phyloP scores from a whole-genome alignment of 2,888 invertebrate genomes.

The Chloroclysta siterata region DNA sequence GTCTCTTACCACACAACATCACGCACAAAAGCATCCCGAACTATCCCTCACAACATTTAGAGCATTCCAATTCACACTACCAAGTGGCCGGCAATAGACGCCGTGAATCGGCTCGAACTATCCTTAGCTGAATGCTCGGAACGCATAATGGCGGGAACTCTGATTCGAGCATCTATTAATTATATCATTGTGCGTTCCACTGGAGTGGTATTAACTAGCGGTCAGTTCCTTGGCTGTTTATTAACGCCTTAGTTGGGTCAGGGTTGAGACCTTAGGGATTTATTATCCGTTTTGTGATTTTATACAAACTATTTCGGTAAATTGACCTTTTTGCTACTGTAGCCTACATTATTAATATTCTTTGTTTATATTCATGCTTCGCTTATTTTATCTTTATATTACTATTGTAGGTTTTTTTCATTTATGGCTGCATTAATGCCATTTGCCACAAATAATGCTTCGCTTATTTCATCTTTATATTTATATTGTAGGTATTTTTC shows the following conservation, averaged over 20 bases:
- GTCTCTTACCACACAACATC: background rate
- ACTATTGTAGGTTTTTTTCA: too few relatives aligned
- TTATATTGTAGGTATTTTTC: too few relatives aligned
- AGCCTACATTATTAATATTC: too few relatives aligned
- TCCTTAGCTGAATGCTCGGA: slow-evolving; percentile 15
- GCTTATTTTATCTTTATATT: too few relatives aligned
- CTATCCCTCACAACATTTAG: slow-evolving; percentile 50
- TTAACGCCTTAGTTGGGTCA: slow-evolving; percentile 67
- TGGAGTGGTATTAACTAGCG: slow-evolving; percentile 76
- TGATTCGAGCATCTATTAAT: slow-evolving; percentile 82
- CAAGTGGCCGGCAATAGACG: slow-evolving; percentile 73
- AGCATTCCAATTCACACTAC: slow-evolving; percentile 66
- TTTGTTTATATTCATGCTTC: too few relatives aligned
- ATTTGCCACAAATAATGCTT: too few relatives aligned
- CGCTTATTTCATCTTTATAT: too few relatives aligned
- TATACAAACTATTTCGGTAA: background rate
- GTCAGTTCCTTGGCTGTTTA: slow-evolving; percentile 83
- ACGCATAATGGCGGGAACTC: slow-evolving; percentile 59
- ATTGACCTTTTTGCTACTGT: too few relatives aligned
- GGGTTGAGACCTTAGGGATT: background rate
- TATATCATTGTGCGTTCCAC: slow-evolving; percentile 79
- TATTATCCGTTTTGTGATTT: background rate
- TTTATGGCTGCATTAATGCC: too few relatives aligned
- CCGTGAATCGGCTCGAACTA: slow-evolving; percentile 44
- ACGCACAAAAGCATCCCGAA: slow-evolving; percentile 26